Evolutionary conservation across 2,888 invertebrate species (phyloP), one percentile per base, ranked within the genome.

Genomic region (Ichneumoninae sp.): DNA sequence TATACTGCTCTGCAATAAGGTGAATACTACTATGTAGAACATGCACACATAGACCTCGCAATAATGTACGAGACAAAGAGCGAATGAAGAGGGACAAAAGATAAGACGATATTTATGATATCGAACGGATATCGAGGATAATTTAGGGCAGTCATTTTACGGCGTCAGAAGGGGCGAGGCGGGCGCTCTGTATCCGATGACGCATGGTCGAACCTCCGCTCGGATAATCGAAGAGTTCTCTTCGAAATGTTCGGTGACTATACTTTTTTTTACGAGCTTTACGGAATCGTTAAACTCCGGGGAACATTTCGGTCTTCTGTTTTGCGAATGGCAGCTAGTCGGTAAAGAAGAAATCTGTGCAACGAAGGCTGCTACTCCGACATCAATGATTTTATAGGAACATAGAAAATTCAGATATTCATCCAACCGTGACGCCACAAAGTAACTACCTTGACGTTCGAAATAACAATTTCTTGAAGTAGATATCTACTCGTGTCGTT

Each of bases 41-140:
- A 33, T 8, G 73, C n/a, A 73, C 60, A 52, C 26, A 71, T 36
- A 73, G 69, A 47, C 52, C 33, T 50, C 69, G 65, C 65, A 70
- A 78, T 50, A 60, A 40, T 13, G 44, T 68, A 68, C 26, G 26
- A 30, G 33, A 13, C 5, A 66, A 68, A 69, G 40, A 71, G 47
- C 10, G 50, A 22, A 57, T 1, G 36, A 16, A 74, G 22, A 44
- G 65, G 57, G 65, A 50, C 44, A 26, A 36, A 47, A 47, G 73
- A 81, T 81, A 78, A 78, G 40, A 70, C 57, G 30, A 78, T 78
- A 78, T 85, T 81, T 74, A 81, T 70, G 74, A 81, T 47, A 50
- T 50, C 13, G 73, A 77, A 74, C 22, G 50, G 16, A 74, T 74
- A 63, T 47, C 44, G 16, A 16, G 44, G 44, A 47, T 47, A 47